These are phyloP conservation scores for Parotocinclus haroldoi DNA, from an alignment of 2,797 vertebrate genomes.

Conservation along the genomic window DNA sequence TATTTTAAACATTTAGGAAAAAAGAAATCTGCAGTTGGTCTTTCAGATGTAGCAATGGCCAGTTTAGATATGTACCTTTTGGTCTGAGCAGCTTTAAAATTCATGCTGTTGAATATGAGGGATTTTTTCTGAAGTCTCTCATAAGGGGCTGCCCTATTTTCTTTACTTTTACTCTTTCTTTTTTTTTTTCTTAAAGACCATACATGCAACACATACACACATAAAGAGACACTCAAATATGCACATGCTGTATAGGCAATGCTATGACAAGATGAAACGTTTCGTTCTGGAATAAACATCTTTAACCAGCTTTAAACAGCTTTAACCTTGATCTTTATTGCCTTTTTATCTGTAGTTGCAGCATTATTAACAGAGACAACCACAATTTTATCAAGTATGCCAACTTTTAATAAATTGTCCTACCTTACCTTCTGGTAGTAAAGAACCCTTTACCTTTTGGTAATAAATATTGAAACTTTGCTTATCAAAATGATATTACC, in stretches of 20 bases:
- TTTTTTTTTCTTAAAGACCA: neutral
- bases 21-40: neutral
- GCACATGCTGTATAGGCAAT: slow-evolving; percentile 8
- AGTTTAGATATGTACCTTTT: slow-evolving; percentile 4
- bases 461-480: too few relatives aligned
- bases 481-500: too few relatives aligned
- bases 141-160: slow-evolving; percentile 14
- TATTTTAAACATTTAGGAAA: slow-evolving; percentile 23
- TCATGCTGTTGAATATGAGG: slow-evolving; percentile 24
- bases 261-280: neutral
- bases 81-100: slow-evolving; percentile 26
- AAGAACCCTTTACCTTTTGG: too few relatives aligned
- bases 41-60: too few relatives aligned
- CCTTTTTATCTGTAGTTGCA: too few relatives aligned
- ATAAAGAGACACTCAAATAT: neutral
- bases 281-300: neutral
- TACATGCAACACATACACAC: neutral
- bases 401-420: too few relatives aligned
- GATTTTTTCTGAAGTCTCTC: slow-evolving; percentile 23
- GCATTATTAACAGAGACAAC: too few relatives aligned
- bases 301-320: too few relatives aligned
- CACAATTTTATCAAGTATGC: too few relatives aligned
- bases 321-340: too few relatives aligned
- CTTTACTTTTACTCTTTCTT: slow-evolving; percentile 3
- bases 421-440: too few relatives aligned